These are phyloP conservation scores for Lycorma delicatula DNA, from an alignment of 1,140 invertebrate genomes.

Conservation along the genomic window DNA sequence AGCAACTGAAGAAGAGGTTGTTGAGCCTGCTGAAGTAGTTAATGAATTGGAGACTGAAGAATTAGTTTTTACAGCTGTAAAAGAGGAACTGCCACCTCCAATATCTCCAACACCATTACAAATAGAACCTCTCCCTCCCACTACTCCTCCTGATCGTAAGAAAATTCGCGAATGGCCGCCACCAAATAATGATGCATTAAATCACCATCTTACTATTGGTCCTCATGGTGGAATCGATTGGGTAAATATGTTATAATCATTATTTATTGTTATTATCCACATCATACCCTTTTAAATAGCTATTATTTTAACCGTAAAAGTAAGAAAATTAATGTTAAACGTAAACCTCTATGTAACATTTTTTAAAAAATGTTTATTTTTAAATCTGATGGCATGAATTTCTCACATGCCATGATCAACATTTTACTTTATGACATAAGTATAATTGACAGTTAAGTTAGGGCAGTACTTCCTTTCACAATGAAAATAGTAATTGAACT, in stretches of 20 bases:
- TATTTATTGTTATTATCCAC: too few relatives aligned
- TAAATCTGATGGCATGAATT: too few relatives aligned
- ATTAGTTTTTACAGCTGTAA: not conserved
- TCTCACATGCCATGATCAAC: too few relatives aligned
- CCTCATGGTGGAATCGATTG: conserved; percentile 55
- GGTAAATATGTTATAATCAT: conserved; percentile 36
- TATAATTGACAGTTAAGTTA: too few relatives aligned
- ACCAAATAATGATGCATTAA: conserved; percentile 16
- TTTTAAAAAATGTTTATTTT: too few relatives aligned
- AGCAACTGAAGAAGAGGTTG: conserved; percentile 11
- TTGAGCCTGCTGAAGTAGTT: conserved; percentile 3
- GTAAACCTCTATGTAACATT: too few relatives aligned
- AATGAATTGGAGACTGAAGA: conserved; percentile 7
- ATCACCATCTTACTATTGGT: conserved; percentile 51
- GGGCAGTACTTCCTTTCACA: too few relatives aligned
- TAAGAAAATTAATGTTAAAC: too few relatives aligned
- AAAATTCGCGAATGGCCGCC: conserved; percentile 22
- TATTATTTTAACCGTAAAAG: too few relatives aligned
- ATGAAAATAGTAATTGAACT: too few relatives aligned
- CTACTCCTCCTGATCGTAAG: not conserved
- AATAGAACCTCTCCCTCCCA: not conserved
- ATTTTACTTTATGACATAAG: too few relatives aligned
- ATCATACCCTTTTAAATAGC: too few relatives aligned
- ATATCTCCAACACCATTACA: not conserved
- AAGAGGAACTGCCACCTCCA: conserved; percentile 6